Percentiles rank a stretch among this genome's conserved stretches.
Conservation (phyloP, 2,888 invertebrate genomes). For the Stenchaetothrips biformis region DNA sequence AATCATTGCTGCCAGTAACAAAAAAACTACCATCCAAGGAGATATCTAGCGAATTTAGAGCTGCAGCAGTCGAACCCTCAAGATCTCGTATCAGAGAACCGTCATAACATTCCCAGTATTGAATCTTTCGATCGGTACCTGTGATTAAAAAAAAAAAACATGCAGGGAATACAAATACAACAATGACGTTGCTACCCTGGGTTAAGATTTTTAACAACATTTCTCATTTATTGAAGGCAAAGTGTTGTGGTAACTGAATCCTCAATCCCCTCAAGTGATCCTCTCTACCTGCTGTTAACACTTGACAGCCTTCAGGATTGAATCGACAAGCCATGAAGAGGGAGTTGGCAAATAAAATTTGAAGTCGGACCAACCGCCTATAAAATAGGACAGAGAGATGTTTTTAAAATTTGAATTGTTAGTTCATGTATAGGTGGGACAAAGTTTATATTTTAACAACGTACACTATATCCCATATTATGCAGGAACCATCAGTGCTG, state of each 20-base stretch:
- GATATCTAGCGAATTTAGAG: constrained; percentile 75
- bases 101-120: constrained; percentile 86
- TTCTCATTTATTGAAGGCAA: no score
- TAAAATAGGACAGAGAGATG: constrained; percentile 33
- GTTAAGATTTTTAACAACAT: no score
- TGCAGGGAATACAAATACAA: no score
- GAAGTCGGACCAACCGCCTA: constrained; percentile 61
- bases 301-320: constrained; percentile 68
- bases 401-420: constrained; percentile 13
- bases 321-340: constrained; percentile 73
- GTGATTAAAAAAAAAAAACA: constrained; percentile 32
- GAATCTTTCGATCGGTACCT: constrained; percentile 78
- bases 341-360: constrained; percentile 81
- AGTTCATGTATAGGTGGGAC: background rate
- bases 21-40: constrained; percentile 69
- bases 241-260: no score
- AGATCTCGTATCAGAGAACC: constrained; percentile 77
- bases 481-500: constrained; percentile 86
- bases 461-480: constrained; percentile 86
- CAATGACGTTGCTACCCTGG: no score
- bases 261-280: no score
- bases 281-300: constrained; percentile 53
- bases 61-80: constrained; percentile 74
- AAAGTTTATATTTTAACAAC: constrained; percentile 36
- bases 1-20: constrained; percentile 82